These are phyloP conservation scores for Phocoena sinus DNA, from an alignment of 2,113 vertebrate species.

Conservation along the genomic window DNA sequence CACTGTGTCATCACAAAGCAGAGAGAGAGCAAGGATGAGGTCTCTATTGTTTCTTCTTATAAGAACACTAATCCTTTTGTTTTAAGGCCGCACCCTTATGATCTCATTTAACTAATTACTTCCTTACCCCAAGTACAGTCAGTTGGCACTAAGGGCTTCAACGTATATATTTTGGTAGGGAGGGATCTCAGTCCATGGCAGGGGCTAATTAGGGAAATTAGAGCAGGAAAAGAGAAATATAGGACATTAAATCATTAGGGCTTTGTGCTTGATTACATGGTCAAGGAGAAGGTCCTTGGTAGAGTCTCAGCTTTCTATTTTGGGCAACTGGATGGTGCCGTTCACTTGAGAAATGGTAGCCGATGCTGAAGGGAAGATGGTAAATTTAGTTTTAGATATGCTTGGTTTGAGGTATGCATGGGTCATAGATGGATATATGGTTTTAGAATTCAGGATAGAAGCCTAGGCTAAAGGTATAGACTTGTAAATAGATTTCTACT, in stretches of 20 bases:
- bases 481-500: neutral
- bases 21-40: neutral
- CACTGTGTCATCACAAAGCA: neutral
- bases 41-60: neutral
- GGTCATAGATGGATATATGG: neutral
- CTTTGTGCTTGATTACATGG: neutral
- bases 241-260: neutral
- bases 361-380: neutral
- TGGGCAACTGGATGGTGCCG: neutral
- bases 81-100: neutral
- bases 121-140: neutral
- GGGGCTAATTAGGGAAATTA: neutral
- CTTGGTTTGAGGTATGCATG: neutral
- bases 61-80: neutral
- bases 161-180: neutral
- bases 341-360: neutral
- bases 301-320: neutral
- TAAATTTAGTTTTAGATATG: neutral
- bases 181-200: neutral
- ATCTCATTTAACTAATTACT: neutral
- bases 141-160: neutral
- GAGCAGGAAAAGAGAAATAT: neutral
- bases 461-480: neutral
- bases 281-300: neutral
- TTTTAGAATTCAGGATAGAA: conserved; percentile 19